These are phyloP conservation scores for Melinaea menophilus DNA, from an alignment of 2,888 invertebrate genomes.

Conservation along the genomic window DNA sequence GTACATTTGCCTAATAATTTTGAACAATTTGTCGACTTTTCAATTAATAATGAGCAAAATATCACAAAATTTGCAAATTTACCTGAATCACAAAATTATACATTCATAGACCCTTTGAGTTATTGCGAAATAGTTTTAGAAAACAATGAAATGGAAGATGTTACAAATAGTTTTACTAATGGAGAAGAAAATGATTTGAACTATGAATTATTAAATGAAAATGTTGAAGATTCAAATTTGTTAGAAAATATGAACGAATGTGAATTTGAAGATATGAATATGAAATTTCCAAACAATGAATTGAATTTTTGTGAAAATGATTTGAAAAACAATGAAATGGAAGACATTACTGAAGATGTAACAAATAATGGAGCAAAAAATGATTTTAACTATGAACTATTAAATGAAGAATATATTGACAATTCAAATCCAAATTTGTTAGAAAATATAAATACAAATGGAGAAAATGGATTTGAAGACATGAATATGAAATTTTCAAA, in stretches of 20 bases:
- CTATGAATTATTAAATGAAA: constrained; percentile 3
- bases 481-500: background rate
- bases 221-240: constrained; percentile 14
- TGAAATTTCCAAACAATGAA: too few species aligned
- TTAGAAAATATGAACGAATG: background rate
- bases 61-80: background rate
- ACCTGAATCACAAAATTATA: constrained; percentile 10
- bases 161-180: constrained; percentile 18
- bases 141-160: constrained; percentile 18
- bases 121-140: constrained; percentile 31
- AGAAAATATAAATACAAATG: background rate
- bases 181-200: background rate
- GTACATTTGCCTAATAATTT: background rate
- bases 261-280: background rate
- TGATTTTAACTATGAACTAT: background rate
- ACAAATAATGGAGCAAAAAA: constrained; percentile 9
- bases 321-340: constrained; percentile 25
- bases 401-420: constrained; percentile 15
- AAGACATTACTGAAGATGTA: constrained; percentile 16
- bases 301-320: constrained; percentile 18
- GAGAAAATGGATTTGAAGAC: background rate
- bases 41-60: background rate
- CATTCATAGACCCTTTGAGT: constrained; percentile 23
- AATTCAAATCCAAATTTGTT: constrained; percentile 8
- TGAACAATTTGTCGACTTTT: too few species aligned